phyloP scores from a whole-genome alignment of 2,797 vertebrate species.

The Nannoperca obscura region DNA sequence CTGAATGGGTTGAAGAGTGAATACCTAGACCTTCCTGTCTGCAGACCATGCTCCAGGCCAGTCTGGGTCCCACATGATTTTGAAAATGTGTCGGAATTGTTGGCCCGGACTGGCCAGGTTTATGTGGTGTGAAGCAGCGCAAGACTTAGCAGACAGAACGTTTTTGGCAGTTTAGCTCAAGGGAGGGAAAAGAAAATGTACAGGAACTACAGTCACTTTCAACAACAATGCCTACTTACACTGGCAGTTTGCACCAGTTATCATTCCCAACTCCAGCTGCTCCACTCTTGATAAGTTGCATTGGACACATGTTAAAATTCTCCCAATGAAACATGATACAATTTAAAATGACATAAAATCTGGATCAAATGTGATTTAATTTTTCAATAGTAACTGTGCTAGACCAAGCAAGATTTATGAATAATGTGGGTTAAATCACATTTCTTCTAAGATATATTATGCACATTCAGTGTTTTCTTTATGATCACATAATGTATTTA shows the following conservation, averaged over 20 bases:
- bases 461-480: neutral
- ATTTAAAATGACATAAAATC: neutral
- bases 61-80: constrained; percentile 17
- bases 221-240: constrained; percentile 15
- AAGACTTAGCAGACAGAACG: constrained; percentile 38
- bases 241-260: constrained; percentile 13
- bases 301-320: neutral
- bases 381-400: neutral
- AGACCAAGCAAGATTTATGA: neutral
- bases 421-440: neutral
- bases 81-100: constrained; percentile 42
- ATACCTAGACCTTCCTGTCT: constrained; percentile 30
- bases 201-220: constrained; percentile 19
- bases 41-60: constrained; percentile 28
- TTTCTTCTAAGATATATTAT: neutral
- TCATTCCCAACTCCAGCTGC: neutral
- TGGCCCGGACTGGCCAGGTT: constrained; percentile 32
- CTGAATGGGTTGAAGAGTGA: constrained; percentile 22
- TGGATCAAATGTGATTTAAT: neutral
- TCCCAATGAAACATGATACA: neutral
- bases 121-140: constrained; percentile 37
- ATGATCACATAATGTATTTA: neutral
- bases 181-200: constrained; percentile 15
- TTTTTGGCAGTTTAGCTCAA: constrained; percentile 36
- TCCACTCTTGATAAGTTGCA: constrained; percentile 6